Percentiles rank a stretch among this genome's conserved stretches.
Conservation (phyloP, 2,888 invertebrate genomes). For the Shargacucullia verbasci region DNA sequence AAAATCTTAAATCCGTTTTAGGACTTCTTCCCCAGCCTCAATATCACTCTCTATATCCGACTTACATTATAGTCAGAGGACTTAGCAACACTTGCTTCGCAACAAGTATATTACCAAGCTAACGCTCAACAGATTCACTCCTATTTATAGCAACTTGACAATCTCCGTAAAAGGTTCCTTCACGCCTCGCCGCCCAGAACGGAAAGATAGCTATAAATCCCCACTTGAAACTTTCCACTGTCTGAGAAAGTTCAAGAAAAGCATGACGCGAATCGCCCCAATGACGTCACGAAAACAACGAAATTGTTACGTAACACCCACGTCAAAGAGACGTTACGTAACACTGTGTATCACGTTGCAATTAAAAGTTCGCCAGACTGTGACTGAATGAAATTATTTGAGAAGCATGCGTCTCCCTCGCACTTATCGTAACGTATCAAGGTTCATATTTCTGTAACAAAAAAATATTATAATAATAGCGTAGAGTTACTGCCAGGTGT, state of each 20-base stretch:
- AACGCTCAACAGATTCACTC: not conserved
- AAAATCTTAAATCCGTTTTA: too few relatives aligned
- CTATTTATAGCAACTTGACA: not conserved
- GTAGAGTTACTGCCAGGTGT: conserved; percentile 77
- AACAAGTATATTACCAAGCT: too few relatives aligned
- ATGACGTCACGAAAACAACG: conserved; percentile 21
- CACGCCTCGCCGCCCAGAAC: not conserved
- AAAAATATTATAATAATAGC: conserved; percentile 75
- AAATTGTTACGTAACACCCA: conserved; percentile 30
- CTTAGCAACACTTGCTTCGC: too few relatives aligned
- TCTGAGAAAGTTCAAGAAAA: conserved; percentile 1
- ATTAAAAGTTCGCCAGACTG: conserved; percentile 37
- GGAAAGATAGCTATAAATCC: not conserved
- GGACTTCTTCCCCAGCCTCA: too few relatives aligned
- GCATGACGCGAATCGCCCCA: conserved; percentile 2
- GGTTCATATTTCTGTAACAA: conserved; percentile 66
- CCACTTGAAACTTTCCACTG: conserved; percentile 1
- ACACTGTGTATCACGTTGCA: conserved; percentile 27
- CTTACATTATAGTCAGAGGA: too few relatives aligned
- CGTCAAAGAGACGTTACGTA: conserved; percentile 37
- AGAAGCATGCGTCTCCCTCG: conserved; percentile 3
- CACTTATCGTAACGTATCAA: conserved; percentile 54
- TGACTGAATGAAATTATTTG: conserved; percentile 48
- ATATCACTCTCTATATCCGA: too few relatives aligned
- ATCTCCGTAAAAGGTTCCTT: conserved; percentile 8